phyloP scores from a whole-genome alignment of 2,888 invertebrate species.

The Cepaea hortensis region DNA sequence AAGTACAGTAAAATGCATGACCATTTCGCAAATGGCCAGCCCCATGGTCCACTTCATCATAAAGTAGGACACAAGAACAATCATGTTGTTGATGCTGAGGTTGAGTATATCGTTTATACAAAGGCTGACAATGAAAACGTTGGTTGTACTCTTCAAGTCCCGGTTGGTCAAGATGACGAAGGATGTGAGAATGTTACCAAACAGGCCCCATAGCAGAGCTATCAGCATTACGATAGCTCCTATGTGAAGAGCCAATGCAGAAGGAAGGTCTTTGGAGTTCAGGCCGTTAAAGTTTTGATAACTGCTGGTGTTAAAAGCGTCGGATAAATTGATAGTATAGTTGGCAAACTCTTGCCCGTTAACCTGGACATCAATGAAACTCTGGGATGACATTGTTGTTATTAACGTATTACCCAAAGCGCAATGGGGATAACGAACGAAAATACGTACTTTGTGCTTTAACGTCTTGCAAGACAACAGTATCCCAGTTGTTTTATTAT shows the following conservation, averaged over 20 bases:
- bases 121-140: constrained; percentile 73
- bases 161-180: constrained; percentile 63
- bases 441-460: too few species aligned
- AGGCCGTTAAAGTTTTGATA: neutral
- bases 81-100: constrained; percentile 69
- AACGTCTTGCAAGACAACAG: too few species aligned
- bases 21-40: constrained; percentile 69
- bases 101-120: constrained; percentile 74
- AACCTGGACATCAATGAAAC: constrained; percentile 27
- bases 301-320: neutral
- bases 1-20: constrained; percentile 73
- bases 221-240: constrained; percentile 70
- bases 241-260: constrained; percentile 62
- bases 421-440: too few species aligned
- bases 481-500: too few species aligned
- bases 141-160: constrained; percentile 70
- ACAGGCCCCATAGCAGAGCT: constrained; percentile 66
- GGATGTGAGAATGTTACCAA: constrained; percentile 70
- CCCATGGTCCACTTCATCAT: constrained; percentile 69
- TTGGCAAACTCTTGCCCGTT: constrained; percentile 19
- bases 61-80: constrained; percentile 72
- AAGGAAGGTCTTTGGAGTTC: constrained; percentile 55
- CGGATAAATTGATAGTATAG: constrained; percentile 38
- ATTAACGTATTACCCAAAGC: too few species aligned
- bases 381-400: constrained; percentile 12